Conservation (phyloP, 2,113 vertebrate genomes). For the cat (Felis catus) region F.catus_Fca126_mat1.0 CM031412.1:232561501-232562000, state of each 20-base stretch:
- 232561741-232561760: background rate
- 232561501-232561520: background rate
- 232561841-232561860: background rate
- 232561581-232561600: background rate
- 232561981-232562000: background rate
- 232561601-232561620: background rate
- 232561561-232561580: background rate
- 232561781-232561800: background rate
- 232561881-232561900: background rate
- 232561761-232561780: background rate
- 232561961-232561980: background rate
- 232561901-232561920: background rate
- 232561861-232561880: background rate
- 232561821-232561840: background rate
- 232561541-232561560: background rate
- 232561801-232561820: background rate
- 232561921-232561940: background rate
- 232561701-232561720: background rate
- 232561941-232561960: background rate
- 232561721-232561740: background rate
- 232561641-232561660: background rate
- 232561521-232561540: background rate
- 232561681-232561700: background rate
- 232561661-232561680: background rate
- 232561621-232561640: background rate